Evolutionary conservation across 2,888 invertebrate genomes (phyloP).

Genomic region (Altica lythri): DNA sequence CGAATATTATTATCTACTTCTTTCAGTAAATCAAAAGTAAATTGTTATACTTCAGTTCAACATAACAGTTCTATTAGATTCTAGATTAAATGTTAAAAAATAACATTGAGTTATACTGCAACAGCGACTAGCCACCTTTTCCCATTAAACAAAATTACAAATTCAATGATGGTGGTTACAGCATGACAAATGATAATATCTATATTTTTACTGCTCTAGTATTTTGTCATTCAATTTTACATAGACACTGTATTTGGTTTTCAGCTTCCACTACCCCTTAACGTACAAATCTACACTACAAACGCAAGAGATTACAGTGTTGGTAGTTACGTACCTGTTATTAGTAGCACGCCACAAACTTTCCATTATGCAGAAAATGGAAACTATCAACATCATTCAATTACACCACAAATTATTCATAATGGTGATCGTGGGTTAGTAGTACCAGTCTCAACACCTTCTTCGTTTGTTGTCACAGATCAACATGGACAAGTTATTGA

Average conservation of each 20-base stretch:
- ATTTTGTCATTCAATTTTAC: no score
- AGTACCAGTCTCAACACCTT: constrained; percentile 27
- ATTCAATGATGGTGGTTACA: no score
- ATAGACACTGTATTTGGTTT: constrained; percentile 2
- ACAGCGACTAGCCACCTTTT: no score
- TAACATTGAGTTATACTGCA: no score
- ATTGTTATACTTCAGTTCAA: no score
- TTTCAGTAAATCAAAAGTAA: no score
- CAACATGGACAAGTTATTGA: constrained; percentile 33
- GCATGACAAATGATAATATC: no score
- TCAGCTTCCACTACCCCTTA: constrained; percentile 32
- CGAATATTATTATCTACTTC: no score
- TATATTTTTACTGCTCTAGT: no score
- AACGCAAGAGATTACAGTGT: constrained; percentile 39
- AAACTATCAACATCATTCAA: constrained; percentile 33
- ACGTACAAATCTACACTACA: constrained; percentile 42
- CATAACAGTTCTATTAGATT: no score
- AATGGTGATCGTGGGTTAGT: constrained; percentile 33
- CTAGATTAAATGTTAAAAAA: no score
- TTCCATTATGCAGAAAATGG: constrained; percentile 23
- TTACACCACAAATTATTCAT: constrained; percentile 35
- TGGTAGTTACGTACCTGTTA: constrained; percentile 39
- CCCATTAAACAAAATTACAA: no score
- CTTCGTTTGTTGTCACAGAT: constrained; percentile 31
- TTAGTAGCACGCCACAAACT: constrained; percentile 38